A percentile compares a stretch with the other conserved stretches of the same genome.
phyloP scores from a whole-genome alignment of 2,888 invertebrate genomes.

The Holacanthella duospinosa region DNA sequence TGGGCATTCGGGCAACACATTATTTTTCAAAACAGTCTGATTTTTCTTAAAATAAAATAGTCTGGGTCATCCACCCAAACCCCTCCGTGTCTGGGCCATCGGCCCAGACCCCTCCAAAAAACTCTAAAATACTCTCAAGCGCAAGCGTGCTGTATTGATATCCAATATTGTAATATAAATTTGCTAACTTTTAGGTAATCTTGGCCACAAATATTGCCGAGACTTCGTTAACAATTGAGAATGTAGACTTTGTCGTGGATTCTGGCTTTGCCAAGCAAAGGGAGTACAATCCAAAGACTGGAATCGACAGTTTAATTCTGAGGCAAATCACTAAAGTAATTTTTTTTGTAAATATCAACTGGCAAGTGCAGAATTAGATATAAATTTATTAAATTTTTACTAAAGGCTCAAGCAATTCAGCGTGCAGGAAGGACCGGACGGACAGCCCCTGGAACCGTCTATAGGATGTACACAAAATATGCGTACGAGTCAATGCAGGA shows the following conservation, averaged over 20 bases:
- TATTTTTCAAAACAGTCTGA: no score
- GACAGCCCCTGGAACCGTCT: conserved; percentile 14
- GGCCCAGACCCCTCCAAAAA: no score
- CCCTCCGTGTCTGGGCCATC: no score
- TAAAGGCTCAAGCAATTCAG: conserved; percentile 15
- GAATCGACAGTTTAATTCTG: neutral
- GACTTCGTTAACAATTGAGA: conserved; percentile 18
- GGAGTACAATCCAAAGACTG: conserved; percentile 10
- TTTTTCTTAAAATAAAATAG: no score
- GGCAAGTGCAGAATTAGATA: neutral
- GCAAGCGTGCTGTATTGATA: no score
- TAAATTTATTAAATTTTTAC: neutral
- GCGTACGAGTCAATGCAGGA: conserved; percentile 10
- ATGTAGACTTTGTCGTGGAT: conserved; percentile 15
- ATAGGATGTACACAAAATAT: conserved; percentile 11
- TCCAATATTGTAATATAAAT: neutral
- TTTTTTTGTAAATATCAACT: neutral
- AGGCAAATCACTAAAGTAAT: conserved; percentile 8
- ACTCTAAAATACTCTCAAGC: no score
- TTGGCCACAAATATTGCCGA: conserved; percentile 17
- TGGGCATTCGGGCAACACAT: no score
- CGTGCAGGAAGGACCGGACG: conserved; percentile 16
- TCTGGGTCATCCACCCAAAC: no score
- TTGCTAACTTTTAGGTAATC: conserved; percentile 8
- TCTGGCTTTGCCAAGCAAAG: conserved; percentile 10